Conservation (phyloP, 1,140 invertebrate species). For the Rhyzopertha dominica region DNA sequence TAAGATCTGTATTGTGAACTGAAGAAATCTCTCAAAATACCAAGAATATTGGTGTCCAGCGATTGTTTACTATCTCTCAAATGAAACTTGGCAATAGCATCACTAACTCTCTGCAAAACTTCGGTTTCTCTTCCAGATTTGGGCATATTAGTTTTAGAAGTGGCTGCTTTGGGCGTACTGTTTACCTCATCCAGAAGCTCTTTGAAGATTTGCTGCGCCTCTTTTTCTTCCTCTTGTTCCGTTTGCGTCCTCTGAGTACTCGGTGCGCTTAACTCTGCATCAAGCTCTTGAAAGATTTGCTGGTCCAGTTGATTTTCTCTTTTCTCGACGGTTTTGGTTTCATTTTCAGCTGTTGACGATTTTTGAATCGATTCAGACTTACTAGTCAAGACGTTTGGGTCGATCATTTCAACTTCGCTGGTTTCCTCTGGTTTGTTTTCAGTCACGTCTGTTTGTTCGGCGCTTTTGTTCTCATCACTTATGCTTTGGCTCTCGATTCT, state of each 20-base stretch:
- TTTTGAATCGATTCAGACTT: too few species aligned
- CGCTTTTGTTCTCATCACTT: too few species aligned
- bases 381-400: slow-evolving; percentile 2
- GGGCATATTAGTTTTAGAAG: slow-evolving; percentile 6
- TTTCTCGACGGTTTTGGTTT: slow-evolving; percentile 17
- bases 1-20: slow-evolving; percentile 26
- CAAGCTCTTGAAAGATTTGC: slow-evolving; percentile 31
- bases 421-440: slow-evolving; percentile 1
- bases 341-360: slow-evolving; percentile 12
- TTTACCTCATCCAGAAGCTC: slow-evolving; percentile 35
- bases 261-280: slow-evolving; percentile 25
- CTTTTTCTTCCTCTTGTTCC: slow-evolving; percentile 23
- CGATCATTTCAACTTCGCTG: slow-evolving; percentile 29
- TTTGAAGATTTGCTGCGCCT: slow-evolving; percentile 33
- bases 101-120: slow-evolving; percentile 26
- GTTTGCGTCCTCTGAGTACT: slow-evolving; percentile 6
- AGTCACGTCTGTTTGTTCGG: background rate
- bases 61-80: slow-evolving; percentile 19
- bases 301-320: slow-evolving; percentile 20
- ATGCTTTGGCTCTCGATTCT: slow-evolving; percentile 10
- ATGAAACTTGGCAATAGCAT: slow-evolving; percentile 28
- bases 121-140: slow-evolving; percentile 18
- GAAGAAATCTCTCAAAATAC: slow-evolving; percentile 31
- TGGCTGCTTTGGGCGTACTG: slow-evolving; percentile 20
- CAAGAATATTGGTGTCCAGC: slow-evolving; percentile 24